phyloP scores from a whole-genome alignment of 2,113 vertebrate species.

The Zonotrichia leucophrys region DNA sequence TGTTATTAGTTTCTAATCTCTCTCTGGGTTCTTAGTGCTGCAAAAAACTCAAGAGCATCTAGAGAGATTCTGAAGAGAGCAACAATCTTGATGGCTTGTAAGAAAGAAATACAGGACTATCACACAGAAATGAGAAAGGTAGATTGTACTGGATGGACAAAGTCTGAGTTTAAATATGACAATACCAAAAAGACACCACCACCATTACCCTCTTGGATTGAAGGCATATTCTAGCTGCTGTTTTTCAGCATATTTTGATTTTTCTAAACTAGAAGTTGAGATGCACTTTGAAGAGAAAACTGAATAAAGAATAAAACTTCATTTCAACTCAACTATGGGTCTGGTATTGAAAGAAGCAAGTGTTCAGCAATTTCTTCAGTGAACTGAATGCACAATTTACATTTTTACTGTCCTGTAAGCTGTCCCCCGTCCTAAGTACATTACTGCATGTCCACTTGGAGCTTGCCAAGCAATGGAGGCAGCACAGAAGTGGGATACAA shows the following conservation, averaged over 20 bases:
- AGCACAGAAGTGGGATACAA: background rate
- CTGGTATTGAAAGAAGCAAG: background rate
- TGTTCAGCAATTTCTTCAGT: background rate
- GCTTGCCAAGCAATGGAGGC: background rate
- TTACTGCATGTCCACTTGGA: background rate
- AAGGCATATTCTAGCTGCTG: background rate
- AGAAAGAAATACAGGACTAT: background rate
- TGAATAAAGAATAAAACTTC: background rate
- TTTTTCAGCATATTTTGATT: background rate
- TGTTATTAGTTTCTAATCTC: background rate
- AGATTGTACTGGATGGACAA: background rate
- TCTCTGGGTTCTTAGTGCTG: background rate
- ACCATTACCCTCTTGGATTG: background rate
- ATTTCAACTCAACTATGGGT: background rate
- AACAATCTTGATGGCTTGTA: background rate
- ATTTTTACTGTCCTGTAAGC: background rate
- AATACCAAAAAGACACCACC: background rate
- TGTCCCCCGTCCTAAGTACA: background rate
- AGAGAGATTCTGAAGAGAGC: background rate
- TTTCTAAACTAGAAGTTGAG: background rate
- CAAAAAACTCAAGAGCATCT: background rate
- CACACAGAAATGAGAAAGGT: background rate
- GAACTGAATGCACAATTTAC: background rate
- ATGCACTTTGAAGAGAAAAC: background rate
- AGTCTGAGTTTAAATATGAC: background rate